Base-by-base conservation (phyloP, 2,113 vertebrate species). In the Todiramphus saurophagus region DNA sequence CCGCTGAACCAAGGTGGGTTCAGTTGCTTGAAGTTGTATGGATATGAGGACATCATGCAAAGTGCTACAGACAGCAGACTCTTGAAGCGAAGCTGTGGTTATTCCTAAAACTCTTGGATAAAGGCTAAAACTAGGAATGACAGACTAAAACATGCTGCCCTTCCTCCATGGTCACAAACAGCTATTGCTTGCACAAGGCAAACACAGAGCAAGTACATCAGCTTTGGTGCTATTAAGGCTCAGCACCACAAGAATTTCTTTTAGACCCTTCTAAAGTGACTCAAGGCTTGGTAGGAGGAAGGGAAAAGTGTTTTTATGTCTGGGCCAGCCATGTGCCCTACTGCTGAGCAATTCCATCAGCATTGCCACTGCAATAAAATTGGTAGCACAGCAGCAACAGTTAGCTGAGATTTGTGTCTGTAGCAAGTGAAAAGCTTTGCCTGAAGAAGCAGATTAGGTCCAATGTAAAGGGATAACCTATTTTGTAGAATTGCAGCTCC, bases 401-500 rank as follows among this genome's bases (percentile, higher is more conserved):
- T 60, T 58, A 94, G 43, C 55, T 6, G 73, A 78, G 44, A 74
- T 60, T 87, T 89, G 37, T 50, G 68, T 35, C 83, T 75, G 24
- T 19, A 62, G 56, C 64, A 74, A 75, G 66, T 7, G n/a, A 84
- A 94, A 90, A 87, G 74, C 81, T 94, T 82, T 87, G 69, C 35
- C 44, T 3, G 4, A 60, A 78, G 39, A 67, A 43, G 56, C 72
- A 76, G 59, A 83, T 39, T 83, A 8, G 39, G 43, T 24, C 18
- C 58, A 50, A 1, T 1, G n/a, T 23, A 93, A 73, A 84, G 6
- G 13, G 10, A 72, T 24, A 92, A 82, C 2, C 14, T 66, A 35
- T 90, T 96, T 93, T 82, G 37, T 58, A 84, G 28, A 96, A 97
- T 7, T 82, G 74, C 62, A 92, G 80, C 39, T 90, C 64, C 76